These are phyloP conservation scores for Sebastiscus tertius DNA, from an alignment of 2,797 vertebrate species.

Conservation along the genomic window DNA sequence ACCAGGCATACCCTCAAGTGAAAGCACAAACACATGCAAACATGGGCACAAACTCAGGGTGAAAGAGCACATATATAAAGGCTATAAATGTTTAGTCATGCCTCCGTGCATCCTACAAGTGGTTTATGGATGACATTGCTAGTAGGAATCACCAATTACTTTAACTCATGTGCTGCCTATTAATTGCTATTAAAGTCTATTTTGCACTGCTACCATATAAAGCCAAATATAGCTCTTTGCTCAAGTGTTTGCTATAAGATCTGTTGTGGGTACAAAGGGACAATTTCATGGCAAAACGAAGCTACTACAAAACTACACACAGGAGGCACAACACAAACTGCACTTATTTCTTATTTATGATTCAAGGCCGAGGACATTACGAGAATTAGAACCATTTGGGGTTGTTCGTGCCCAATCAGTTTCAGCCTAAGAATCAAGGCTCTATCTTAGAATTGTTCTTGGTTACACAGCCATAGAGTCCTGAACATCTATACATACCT, in stretches of 20 bases:
- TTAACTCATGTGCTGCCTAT: neutral
- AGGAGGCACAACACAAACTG: neutral
- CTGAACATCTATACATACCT: neutral
- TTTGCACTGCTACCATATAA: neutral
- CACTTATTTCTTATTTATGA: neutral
- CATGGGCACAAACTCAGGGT: neutral
- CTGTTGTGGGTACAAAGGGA: neutral
- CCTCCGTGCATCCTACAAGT: neutral
- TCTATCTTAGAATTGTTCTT: neutral
- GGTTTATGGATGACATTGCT: neutral
- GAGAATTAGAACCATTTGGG: neutral
- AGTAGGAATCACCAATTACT: neutral
- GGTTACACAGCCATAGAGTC: neutral
- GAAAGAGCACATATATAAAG: neutral
- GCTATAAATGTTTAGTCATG: neutral
- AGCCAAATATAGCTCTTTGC: neutral
- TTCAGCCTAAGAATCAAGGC: neutral
- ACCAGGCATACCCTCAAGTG: neutral
- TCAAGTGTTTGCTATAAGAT: neutral
- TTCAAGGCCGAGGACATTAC: conserved; percentile 6
- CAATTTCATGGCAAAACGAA: neutral
- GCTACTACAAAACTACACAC: neutral
- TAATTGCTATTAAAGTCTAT: neutral
- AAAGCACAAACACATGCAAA: neutral
- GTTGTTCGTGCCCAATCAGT: neutral